These are phyloP conservation scores for Popillia japonica DNA, from an alignment of 1,140 invertebrate species.

Conservation along the genomic window DNA sequence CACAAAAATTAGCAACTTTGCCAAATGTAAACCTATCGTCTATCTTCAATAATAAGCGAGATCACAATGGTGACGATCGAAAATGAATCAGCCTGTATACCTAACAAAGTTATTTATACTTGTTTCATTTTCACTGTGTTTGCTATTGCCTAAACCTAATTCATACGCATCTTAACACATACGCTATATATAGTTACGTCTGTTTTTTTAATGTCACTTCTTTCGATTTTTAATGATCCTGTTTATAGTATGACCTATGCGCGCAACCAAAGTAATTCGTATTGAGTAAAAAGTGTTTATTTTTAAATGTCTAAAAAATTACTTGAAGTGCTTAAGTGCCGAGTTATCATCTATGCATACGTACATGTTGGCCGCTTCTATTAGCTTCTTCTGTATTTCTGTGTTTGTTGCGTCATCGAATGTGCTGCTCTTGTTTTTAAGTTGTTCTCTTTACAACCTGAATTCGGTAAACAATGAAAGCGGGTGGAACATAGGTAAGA, in stretches of 20 bases:
- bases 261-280: conserved; percentile 17
- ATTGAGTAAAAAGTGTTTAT: conserved; percentile 20
- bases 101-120: too few species aligned
- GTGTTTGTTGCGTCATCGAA: conserved; percentile 13
- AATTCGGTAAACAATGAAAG: conserved; percentile 14
- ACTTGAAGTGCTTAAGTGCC: conserved; percentile 29
- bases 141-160: not conserved
- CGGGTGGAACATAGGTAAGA: not conserved
- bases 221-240: conserved; percentile 15
- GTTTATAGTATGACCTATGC: conserved; percentile 18
- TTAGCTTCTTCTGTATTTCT: conserved; percentile 15
- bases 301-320: conserved; percentile 35
- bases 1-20: too few species aligned
- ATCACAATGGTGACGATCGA: too few species aligned
- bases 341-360: conserved; percentile 23
- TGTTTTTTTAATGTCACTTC: conserved; percentile 12
- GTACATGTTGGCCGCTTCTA: not conserved
- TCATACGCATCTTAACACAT: not conserved
- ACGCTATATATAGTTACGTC: not conserved
- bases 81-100: too few species aligned
- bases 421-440: conserved; percentile 9
- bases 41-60: too few species aligned
- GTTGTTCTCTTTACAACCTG: not conserved
- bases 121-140: not conserved
- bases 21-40: too few species aligned